These are phyloP conservation scores for Cetonia aurata DNA, from an alignment of 2,888 invertebrate species.

Conservation along the genomic window DNA sequence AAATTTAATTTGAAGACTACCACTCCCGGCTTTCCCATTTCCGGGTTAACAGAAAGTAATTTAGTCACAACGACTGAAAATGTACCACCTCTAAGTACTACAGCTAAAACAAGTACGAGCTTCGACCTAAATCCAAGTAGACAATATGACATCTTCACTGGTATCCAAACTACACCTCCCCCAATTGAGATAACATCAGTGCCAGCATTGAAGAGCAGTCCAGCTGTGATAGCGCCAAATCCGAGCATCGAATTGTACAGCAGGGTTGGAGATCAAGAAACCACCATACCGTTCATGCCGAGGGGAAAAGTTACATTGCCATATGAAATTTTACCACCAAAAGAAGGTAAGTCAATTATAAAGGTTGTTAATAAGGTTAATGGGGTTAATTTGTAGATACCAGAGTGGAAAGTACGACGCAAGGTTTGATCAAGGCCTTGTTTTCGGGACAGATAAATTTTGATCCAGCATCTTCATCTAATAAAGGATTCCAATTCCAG, in stretches of 20 bases:
- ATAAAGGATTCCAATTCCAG: constrained; percentile 19
- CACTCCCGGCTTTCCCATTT: too few species aligned
- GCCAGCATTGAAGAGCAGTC: not conserved
- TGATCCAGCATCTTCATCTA: not conserved
- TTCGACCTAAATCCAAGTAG: constrained; percentile 11
- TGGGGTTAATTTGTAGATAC: not conserved
- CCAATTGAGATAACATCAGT: not conserved
- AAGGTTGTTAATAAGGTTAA: not conserved
- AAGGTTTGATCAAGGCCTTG: constrained; percentile 17
- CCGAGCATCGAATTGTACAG: constrained; percentile 10
- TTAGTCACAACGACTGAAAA: not conserved
- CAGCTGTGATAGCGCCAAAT: not conserved
- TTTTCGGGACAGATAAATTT: constrained; percentile 21
- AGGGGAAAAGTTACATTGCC: not conserved
- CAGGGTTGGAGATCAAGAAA: constrained; percentile 18
- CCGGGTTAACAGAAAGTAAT: not conserved
- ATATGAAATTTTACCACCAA: constrained; percentile 18
- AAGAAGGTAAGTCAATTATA: constrained; percentile 11
- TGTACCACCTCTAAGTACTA: not conserved
- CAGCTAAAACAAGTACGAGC: not conserved
- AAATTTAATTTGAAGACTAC: too few species aligned
- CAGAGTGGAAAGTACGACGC: constrained; percentile 1
- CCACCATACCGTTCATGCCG: not conserved
- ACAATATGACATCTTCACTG: constrained; percentile 24
- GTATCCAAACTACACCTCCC: constrained; percentile 16